These are phyloP conservation scores for Grus americana DNA, from an alignment of 2,113 vertebrate species.

Conservation along the genomic window DNA sequence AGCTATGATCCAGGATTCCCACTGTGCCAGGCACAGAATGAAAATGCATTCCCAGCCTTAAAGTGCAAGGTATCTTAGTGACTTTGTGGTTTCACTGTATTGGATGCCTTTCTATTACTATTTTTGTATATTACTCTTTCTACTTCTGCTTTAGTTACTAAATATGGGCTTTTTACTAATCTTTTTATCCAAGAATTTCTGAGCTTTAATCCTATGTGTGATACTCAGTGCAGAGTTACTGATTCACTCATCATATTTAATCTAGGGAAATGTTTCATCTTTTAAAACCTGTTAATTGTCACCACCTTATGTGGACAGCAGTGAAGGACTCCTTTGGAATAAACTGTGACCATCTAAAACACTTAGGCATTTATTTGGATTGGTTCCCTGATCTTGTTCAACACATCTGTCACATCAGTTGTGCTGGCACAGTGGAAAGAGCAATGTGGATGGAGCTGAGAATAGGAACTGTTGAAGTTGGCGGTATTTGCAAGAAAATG, in stretches of 20 bases:
- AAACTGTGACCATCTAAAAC: neutral
- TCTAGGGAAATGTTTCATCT: neutral
- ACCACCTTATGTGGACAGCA: accelerated
- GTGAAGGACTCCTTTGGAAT: neutral
- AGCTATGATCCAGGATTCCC: neutral
- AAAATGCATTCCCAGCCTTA: neutral
- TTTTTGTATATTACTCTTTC: neutral
- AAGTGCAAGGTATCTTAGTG: neutral
- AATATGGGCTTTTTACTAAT: neutral
- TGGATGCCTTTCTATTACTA: neutral
- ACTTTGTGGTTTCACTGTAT: neutral
- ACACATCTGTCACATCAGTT: neutral
- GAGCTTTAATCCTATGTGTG: neutral
- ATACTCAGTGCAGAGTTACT: neutral
- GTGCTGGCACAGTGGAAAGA: neutral
- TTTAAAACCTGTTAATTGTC: neutral
- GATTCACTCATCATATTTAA: neutral
- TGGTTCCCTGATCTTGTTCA: neutral
- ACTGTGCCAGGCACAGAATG: neutral
- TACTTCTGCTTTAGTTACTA: neutral
- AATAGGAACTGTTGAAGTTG: neutral
- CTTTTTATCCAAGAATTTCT: neutral
- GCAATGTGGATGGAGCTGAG: neutral
- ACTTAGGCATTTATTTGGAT: neutral
- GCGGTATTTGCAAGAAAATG: neutral